phyloP scores from a whole-genome alignment of 2,888 invertebrate species.

The Lasioglossum calceatum region DNA sequence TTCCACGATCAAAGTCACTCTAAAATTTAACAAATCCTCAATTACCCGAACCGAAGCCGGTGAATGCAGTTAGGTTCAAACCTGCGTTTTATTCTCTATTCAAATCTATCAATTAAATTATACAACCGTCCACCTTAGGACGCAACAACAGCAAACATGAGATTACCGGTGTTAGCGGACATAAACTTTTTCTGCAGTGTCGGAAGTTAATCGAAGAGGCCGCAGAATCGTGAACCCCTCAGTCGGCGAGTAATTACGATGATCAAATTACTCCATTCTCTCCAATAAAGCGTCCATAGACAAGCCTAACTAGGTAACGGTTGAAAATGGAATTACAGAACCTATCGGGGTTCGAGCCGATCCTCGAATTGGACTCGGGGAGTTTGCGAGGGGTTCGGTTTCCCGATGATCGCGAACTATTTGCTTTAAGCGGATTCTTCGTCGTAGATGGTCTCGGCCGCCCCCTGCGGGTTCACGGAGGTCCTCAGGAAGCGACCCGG shows the following conservation, averaged over 20 bases:
- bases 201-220: background rate
- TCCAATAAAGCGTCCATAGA: background rate
- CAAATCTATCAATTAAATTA: too few relatives aligned
- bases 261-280: background rate
- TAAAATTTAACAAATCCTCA: too few relatives aligned
- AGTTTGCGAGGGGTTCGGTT: slow-evolving; percentile 22
- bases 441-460: background rate
- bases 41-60: too few relatives aligned
- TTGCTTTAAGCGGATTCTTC: slow-evolving; percentile 44
- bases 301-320: slow-evolving; percentile 16
- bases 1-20: too few relatives aligned
- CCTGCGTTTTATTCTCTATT: too few relatives aligned
- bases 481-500: slow-evolving; percentile 58
- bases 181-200: background rate
- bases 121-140: too few relatives aligned
- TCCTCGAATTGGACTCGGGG: background rate
- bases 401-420: slow-evolving; percentile 36
- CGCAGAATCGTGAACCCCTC: background rate
- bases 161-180: background rate
- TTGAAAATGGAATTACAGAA: slow-evolving; percentile 4
- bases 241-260: background rate
- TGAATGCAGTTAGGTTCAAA: too few relatives aligned
- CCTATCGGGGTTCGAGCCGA: background rate
- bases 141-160: background rate
- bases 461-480: slow-evolving; percentile 37